Conservation (phyloP, 2,113 vertebrate species). For the Carlito syrichta region DNA sequence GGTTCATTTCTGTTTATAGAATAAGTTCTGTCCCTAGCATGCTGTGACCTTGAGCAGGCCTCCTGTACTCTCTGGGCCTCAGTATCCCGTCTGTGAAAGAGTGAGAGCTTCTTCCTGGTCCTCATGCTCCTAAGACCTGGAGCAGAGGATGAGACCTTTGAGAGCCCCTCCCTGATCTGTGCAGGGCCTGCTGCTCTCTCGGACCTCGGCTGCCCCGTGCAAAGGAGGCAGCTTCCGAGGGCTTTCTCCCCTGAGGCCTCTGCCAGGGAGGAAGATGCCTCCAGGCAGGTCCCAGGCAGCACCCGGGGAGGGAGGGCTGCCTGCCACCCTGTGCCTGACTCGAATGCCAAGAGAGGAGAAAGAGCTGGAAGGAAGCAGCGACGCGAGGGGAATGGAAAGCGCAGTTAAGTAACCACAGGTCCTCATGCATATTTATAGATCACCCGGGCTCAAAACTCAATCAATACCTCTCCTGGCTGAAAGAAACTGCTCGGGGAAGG, state of each 20-base stretch:
- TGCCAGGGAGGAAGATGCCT: constrained; percentile 22
- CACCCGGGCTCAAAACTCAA: constrained; percentile 77
- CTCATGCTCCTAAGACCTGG: rapidly evolving
- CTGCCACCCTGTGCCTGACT: constrained; percentile 64
- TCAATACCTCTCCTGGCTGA: constrained; percentile 77
- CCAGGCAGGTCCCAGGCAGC: constrained; percentile 72
- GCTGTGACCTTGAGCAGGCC: not conserved
- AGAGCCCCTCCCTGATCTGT: rapidly evolving
- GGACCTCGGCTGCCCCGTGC: not conserved
- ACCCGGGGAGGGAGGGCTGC: not conserved
- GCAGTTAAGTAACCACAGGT: constrained; percentile 79
- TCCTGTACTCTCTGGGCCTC: not conserved
- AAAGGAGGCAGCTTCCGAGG: not conserved
- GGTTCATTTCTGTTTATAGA: not conserved
- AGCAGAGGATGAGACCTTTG: not conserved
- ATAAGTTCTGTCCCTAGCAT: not conserved
- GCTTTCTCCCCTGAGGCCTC: not conserved
- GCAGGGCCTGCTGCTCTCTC: not conserved
- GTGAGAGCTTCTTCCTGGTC: not conserved
- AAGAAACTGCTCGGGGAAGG: constrained; percentile 56
- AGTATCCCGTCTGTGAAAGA: not conserved
- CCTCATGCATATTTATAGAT: constrained; percentile 86
- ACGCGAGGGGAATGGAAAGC: constrained; percentile 82
- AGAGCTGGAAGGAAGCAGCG: constrained; percentile 77
- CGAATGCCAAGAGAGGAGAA: constrained; percentile 73